Conservation (phyloP, 2,797 vertebrate genomes). For the Paguma larvata region DNA sequence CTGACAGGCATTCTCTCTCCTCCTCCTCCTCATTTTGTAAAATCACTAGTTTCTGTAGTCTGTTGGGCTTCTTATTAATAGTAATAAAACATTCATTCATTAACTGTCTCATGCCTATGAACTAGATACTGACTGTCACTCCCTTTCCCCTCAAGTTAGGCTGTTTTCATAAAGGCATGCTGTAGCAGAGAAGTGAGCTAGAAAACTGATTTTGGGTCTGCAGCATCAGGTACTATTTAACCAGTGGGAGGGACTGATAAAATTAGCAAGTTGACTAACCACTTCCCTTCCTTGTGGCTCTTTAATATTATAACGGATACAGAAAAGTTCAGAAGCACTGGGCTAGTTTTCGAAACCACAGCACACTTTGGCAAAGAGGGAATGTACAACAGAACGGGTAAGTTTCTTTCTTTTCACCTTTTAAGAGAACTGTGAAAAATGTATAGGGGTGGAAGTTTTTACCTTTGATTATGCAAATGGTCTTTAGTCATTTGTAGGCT, state of each 20-base stretch:
- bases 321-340: constrained; percentile 84
- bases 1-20: constrained; percentile 63
- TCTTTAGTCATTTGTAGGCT: constrained; percentile 7
- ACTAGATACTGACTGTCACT: neutral
- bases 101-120: constrained; percentile 58
- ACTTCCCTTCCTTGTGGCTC: constrained; percentile 89
- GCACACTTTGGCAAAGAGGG: constrained; percentile 75
- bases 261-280: constrained; percentile 89
- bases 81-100: constrained; percentile 78
- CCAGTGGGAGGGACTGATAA: constrained; percentile 87
- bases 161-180: constrained; percentile 44
- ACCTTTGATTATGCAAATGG: constrained; percentile 39
- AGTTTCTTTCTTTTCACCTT: constrained; percentile 86
- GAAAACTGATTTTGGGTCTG: constrained; percentile 72
- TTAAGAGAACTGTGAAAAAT: constrained; percentile 51
- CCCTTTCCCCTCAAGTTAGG: neutral
- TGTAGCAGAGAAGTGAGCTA: constrained; percentile 60
- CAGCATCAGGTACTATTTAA: constrained; percentile 82
- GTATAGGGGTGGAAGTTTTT: neutral
- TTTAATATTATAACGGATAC: constrained; percentile 86
- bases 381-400: constrained; percentile 85
- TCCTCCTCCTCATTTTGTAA: constrained; percentile 67
- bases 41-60: constrained; percentile 67
- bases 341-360: constrained; percentile 83
- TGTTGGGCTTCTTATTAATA: constrained; percentile 76